These are phyloP conservation scores for Taxidea taxus DNA, from an alignment of 2,113 vertebrate genomes.

Conservation along the genomic window DNA sequence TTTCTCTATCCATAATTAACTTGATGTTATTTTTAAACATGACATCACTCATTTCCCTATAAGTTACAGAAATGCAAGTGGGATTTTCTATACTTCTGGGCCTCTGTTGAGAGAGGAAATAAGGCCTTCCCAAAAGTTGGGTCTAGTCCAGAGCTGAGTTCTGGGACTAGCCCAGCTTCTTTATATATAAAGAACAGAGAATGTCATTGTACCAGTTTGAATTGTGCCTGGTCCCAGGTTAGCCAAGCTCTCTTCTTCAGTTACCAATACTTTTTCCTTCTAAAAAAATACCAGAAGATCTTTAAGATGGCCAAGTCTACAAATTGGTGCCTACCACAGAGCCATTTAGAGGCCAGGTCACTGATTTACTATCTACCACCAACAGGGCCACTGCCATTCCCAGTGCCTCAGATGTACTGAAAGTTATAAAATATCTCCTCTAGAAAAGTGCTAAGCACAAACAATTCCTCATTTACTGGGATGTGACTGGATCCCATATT, in stretches of 20 bases:
- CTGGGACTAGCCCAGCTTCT: not conserved
- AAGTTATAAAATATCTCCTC: not conserved
- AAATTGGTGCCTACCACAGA: not conserved
- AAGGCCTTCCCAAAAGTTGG: not conserved
- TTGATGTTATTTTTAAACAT: not conserved
- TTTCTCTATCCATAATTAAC: not conserved
- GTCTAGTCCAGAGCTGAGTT: not conserved
- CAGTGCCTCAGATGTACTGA: not conserved
- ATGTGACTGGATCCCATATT: not conserved
- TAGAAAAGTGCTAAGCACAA: not conserved
- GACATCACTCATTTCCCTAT: not conserved
- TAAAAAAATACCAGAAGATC: not conserved
- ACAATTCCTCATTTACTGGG: not conserved
- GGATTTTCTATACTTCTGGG: not conserved
- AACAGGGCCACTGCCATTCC: not conserved
- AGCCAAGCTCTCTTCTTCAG: not conserved
- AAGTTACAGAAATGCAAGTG: not conserved
- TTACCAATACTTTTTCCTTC: not conserved
- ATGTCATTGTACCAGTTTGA: not conserved
- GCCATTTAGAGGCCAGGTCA: not conserved
- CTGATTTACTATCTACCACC: not conserved
- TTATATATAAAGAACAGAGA: conserved; percentile 6
- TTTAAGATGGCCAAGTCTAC: not conserved
- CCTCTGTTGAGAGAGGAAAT: not conserved
- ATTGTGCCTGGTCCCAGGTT: not conserved